Evolutionary conservation across 1,140 invertebrate genomes (phyloP).

Genomic region (Epicauta chinensis): DNA sequence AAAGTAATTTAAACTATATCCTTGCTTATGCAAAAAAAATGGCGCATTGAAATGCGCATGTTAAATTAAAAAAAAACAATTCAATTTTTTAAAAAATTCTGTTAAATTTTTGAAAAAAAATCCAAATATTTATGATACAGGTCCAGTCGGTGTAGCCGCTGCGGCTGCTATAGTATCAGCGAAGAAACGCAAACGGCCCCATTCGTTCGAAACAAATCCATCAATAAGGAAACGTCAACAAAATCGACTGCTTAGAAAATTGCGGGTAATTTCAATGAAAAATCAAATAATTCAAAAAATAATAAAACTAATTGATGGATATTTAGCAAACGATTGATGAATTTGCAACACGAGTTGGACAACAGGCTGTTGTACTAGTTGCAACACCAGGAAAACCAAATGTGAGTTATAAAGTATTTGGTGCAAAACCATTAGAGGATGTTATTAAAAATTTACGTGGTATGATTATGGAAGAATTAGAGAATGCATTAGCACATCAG

Average conservation of each 20-base stretch:
- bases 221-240: constrained; percentile 94
- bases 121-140: constrained; percentile 46
- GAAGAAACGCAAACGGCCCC: constrained; percentile 90
- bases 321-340: constrained; percentile 92
- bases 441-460: constrained; percentile 85
- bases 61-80: no score
- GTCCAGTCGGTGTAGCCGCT: constrained; percentile 92
- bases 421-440: constrained; percentile 93
- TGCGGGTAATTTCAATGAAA: constrained; percentile 53
- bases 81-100: no score
- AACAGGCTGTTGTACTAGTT: constrained; percentile 92
- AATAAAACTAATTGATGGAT: constrained; percentile 6
- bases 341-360: constrained; percentile 94
- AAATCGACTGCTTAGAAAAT: constrained; percentile 83
- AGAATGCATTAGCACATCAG: constrained; percentile 86
- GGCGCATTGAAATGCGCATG: no score
- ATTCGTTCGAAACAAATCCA: constrained; percentile 97
- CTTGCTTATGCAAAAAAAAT: no score
- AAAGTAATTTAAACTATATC: no score
- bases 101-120: neutral
- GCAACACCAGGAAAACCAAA: constrained; percentile 95
- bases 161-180: constrained; percentile 94
- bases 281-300: neutral
- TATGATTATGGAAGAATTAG: constrained; percentile 92
- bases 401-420: constrained; percentile 94